Evolutionary conservation across 1,140 invertebrate species (phyloP).

Genomic region (Drosophila tsacasi): DNA sequence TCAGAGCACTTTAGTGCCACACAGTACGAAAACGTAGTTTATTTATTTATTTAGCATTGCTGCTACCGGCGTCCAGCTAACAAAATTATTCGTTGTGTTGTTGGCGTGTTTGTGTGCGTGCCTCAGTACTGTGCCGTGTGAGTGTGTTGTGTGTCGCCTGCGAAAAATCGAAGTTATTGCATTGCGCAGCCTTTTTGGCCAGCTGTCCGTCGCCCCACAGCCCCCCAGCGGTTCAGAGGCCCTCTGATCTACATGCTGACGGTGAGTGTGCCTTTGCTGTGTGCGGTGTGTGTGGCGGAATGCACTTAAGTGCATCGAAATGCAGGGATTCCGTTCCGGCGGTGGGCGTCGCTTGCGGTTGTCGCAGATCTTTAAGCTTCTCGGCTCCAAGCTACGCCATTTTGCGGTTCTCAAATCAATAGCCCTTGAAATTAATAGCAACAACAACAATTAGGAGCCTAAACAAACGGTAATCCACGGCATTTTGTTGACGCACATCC

Average conservation of each 20-base stretch:
- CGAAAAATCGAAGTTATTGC: constrained; percentile 82
- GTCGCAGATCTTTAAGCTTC: constrained; percentile 7
- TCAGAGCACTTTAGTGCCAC: constrained; percentile 20
- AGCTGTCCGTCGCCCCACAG: constrained; percentile 51
- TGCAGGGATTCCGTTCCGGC: constrained; percentile 12
- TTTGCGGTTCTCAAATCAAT: constrained; percentile 3
- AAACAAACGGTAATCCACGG: constrained; percentile 62
- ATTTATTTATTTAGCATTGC: constrained; percentile 42
- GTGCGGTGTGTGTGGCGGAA: constrained; percentile 55
- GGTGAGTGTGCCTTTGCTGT: constrained; percentile 44
- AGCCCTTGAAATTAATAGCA: constrained; percentile 43
- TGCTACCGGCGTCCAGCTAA: constrained; percentile 20
- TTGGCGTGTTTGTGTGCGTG: constrained; percentile 21
- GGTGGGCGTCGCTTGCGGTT: constrained; percentile 50
- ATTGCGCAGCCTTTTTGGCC: constrained; percentile 61
- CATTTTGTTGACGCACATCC: constrained; percentile 68
- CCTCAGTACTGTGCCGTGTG: constrained; percentile 31
- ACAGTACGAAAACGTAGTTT: constrained; percentile 11
- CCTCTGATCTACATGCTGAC: constrained; percentile 45
- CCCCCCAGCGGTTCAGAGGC: constrained; percentile 13
- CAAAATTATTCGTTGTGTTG: constrained; percentile 17
- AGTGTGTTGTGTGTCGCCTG: constrained; percentile 59
- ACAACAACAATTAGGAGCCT: constrained; percentile 20
- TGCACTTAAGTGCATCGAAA: constrained; percentile 26
- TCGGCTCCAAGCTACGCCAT: not conserved